Conservation (phyloP, 2,797 vertebrate species). For the Nasua narica region DNA sequence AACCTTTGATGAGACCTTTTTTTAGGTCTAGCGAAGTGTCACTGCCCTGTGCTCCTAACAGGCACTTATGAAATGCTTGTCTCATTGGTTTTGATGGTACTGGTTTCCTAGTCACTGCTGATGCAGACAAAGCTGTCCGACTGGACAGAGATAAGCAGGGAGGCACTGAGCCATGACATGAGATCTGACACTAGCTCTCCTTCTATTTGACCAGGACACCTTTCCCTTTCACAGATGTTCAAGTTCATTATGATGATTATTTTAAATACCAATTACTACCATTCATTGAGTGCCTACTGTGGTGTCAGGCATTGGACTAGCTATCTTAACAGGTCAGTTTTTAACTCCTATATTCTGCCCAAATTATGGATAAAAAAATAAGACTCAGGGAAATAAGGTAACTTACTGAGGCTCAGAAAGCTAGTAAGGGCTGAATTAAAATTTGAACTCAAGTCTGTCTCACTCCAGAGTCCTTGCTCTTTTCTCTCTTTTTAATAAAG, state of each 20-base stretch:
- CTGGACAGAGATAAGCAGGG: conserved; percentile 49
- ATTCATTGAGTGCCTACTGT: background rate
- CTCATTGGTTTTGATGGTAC: conserved; percentile 30
- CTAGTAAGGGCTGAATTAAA: background rate
- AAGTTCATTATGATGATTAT: background rate
- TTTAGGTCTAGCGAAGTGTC: background rate
- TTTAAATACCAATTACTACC: conserved; percentile 33
- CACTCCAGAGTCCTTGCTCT: background rate
- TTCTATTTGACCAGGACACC: background rate
- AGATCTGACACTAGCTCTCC: background rate
- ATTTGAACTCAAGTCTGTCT: background rate
- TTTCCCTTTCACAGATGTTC: conserved; percentile 45
- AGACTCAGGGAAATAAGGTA: background rate
- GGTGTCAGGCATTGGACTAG: conserved; percentile 4
- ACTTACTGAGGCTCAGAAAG: background rate
- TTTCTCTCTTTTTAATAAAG: background rate
- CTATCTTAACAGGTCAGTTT: background rate
- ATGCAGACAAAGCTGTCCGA: conserved; percentile 37
- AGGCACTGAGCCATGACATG: conserved; percentile 49
- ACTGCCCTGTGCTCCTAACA: background rate
- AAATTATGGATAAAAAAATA: background rate
- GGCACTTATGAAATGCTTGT: background rate
- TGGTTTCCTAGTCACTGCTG: conserved; percentile 29
- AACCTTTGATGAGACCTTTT: background rate
- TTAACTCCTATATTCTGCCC: background rate